These are phyloP conservation scores for Brienomyrus longianalis DNA, from an alignment of 2,113 vertebrate species.

Conservation along the genomic window DNA sequence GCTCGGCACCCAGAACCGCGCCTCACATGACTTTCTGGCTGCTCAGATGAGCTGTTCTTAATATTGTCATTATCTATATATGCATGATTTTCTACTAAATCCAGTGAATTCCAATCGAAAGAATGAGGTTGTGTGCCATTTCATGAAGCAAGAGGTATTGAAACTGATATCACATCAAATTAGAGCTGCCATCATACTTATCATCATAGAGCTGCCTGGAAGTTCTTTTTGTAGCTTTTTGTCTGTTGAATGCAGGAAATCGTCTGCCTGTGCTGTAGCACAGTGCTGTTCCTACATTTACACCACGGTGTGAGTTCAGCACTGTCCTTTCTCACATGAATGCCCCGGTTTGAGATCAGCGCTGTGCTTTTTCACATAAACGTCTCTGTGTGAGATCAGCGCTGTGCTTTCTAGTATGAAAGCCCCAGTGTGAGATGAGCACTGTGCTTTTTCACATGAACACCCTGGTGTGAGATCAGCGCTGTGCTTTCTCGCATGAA, in stretches of 20 bases:
- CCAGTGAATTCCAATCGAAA: neutral
- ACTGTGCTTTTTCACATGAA: too few relatives aligned
- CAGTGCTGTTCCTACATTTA: neutral
- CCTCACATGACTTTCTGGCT: neutral
- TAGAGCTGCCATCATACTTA: neutral
- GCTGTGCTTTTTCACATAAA: too few relatives aligned
- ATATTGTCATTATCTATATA: neutral
- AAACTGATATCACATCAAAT: neutral
- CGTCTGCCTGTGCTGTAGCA: neutral
- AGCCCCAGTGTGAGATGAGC: too few relatives aligned
- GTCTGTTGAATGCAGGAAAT: neutral
- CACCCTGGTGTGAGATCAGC: too few relatives aligned
- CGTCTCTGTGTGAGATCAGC: fast-evolving
- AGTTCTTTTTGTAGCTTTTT: too few relatives aligned
- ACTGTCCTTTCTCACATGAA: too few relatives aligned
- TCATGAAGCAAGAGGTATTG: neutral
- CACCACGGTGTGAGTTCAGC: too few relatives aligned
- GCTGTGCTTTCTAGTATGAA: too few relatives aligned
- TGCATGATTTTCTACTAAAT: neutral
- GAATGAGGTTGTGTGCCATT: neutral
- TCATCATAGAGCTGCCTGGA: too few relatives aligned
- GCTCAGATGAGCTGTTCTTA: neutral
- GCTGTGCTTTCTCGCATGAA: too few relatives aligned
- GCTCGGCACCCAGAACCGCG: neutral
- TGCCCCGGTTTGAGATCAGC: too few relatives aligned